phyloP scores from a whole-genome alignment of 37 sponge, comb jelly and placozoan species.

The Ianthella basta region DNA sequence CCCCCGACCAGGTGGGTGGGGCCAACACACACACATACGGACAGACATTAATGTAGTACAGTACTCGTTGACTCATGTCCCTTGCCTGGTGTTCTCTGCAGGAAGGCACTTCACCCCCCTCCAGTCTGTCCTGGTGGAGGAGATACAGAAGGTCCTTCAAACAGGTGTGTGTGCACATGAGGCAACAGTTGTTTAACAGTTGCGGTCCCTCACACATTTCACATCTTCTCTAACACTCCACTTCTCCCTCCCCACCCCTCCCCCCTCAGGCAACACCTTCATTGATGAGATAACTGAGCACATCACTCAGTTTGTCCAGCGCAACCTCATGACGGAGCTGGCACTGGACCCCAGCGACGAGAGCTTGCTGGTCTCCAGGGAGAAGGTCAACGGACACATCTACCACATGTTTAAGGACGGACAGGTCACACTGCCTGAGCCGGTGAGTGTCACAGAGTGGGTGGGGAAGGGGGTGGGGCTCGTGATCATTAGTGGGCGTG shows the following conservation, averaged over 20 bases:
- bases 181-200: too few relatives aligned
- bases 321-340: slow-evolving; percentile 40
- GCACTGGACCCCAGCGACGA: slow-evolving; percentile 36
- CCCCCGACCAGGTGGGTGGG: slow-evolving; percentile 17
- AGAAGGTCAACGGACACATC: slow-evolving; percentile 64
- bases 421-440: slow-evolving; percentile 32
- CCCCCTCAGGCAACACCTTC: slow-evolving; percentile 47
- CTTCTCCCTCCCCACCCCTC: too few relatives aligned
- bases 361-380: slow-evolving; percentile 52
- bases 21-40: background rate
- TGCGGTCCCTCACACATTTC: too few relatives aligned
- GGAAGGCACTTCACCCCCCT: slow-evolving; percentile 22
- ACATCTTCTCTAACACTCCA: too few relatives aligned
- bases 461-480: too few relatives aligned
- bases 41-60: background rate
- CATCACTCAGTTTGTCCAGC: slow-evolving; percentile 41
- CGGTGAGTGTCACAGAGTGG: too few relatives aligned
- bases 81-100: background rate
- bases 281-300: slow-evolving; percentile 42
- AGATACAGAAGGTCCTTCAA: background rate
- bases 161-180: background rate
- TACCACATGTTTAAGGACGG: slow-evolving; percentile 73
- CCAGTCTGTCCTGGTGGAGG: slow-evolving; percentile 1
- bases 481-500: too few relatives aligned
- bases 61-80: background rate